phyloP scores from a whole-genome alignment of 2,113 vertebrate species.

The Myxocyprinus asiaticus region DNA sequence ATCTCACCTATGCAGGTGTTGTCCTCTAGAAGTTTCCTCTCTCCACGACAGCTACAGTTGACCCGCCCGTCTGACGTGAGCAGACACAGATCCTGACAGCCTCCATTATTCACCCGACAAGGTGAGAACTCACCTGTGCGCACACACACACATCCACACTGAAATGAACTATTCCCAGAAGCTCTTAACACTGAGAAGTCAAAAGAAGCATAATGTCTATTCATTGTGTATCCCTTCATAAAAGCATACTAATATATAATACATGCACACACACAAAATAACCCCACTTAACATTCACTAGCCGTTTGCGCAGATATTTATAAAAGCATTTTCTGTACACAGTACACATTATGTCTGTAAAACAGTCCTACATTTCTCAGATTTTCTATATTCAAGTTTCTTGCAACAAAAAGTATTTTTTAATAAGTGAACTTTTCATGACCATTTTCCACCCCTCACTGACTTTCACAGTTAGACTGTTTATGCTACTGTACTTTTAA shows the following conservation, averaged over 20 bases:
- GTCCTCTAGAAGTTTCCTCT: conserved; percentile 88
- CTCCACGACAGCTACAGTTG: conserved; percentile 93
- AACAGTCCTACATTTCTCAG: no score
- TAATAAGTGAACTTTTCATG: no score
- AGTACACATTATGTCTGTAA: no score
- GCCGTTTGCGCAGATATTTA: not conserved
- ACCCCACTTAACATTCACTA: not conserved
- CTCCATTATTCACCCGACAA: conserved; percentile 88
- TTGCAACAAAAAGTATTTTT: no score
- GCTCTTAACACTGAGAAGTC: not conserved
- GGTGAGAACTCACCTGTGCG: conserved; percentile 86
- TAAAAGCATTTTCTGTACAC: no score
- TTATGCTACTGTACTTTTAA: no score
- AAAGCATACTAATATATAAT: not conserved
- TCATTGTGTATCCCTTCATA: not conserved
- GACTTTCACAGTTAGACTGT: no score
- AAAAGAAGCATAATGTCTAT: not conserved
- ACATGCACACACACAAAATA: conserved; percentile 11
- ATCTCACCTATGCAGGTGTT: conserved; percentile 86
- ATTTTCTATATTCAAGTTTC: no score
- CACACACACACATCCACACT: conserved; percentile 5
- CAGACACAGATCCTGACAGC: conserved; percentile 94
- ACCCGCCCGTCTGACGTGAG: conserved; percentile 88
- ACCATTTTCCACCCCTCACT: no score
- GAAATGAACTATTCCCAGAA: conserved; percentile 31